phyloP scores from a whole-genome alignment of 2,888 invertebrate genomes.

The Chrysolina oricalcia region DNA sequence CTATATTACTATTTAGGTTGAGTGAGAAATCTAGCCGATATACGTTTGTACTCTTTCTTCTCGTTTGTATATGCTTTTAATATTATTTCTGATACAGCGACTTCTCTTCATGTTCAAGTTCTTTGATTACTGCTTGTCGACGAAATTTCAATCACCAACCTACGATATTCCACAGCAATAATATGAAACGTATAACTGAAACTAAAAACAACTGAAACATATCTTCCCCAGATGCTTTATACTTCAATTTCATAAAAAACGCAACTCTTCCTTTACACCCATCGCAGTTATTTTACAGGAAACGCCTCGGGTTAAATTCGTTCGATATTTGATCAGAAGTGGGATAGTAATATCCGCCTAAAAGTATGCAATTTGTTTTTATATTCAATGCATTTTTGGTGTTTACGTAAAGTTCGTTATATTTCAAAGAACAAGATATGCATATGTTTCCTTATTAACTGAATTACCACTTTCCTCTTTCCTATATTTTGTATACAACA shows the following conservation, averaged over 20 bases:
- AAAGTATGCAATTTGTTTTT: neutral
- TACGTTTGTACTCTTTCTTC: no score
- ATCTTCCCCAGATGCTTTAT: neutral
- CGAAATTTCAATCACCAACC: no score
- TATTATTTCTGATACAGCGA: no score
- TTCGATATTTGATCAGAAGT: constrained; percentile 12
- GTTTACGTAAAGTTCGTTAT: constrained; percentile 6
- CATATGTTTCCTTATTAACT: neutral
- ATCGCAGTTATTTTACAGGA: neutral
- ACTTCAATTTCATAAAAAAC: neutral
- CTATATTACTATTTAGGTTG: no score
- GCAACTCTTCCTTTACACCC: neutral
- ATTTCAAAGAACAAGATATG: neutral
- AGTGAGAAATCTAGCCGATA: no score
- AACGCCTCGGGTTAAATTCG: neutral
- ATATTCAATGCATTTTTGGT: neutral
- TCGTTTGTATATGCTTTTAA: no score
- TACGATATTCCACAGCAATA: neutral
- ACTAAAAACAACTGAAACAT: neutral
- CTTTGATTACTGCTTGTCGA: no score
- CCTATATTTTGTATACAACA: neutral
- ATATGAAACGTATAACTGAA: neutral
- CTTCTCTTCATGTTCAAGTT: no score
- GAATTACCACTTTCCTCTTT: neutral
- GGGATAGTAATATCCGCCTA: neutral